Base-by-base conservation (phyloP, 2,113 vertebrate genomes). In the Phocoena phocoena region DNA sequence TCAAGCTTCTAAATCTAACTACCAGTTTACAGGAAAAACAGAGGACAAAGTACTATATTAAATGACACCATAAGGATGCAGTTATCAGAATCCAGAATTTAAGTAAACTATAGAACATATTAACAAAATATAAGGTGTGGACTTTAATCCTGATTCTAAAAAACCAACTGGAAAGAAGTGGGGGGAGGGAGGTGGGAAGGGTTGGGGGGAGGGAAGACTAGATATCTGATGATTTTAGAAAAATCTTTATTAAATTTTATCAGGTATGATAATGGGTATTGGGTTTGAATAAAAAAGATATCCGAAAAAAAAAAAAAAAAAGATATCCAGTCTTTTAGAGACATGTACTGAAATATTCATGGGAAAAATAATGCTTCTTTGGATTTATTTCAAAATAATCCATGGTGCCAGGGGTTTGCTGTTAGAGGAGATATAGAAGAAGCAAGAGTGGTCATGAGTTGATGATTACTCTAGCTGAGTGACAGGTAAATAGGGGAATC, bases 21-120 rank as follows among this genome's bases (percentile, higher is more conserved):
- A 44, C 36, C 33, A 82, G 41, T 96, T 90, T 74, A 79, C 17
- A 79, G 79, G 11, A 67, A 93, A 89, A 88, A 93, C 10, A 41
- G 25, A 44, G 8, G 12, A n/a, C 33, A 70, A 15, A 79, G 33
- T 26, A 62, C 41, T 80, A 36, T 13, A 63, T 80, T 71, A 95
- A 71, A 86, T 23, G 74, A 63, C 18, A 80, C 73, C 11, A 14
- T 65, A 15, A 80, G 1, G 5, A 86, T 55, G 8, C 21, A 86
- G n/a, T 63, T 36, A 91, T 80, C 53, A n/a, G n/a, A 95, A 92
- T 86, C n/a, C 55, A 95, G 44, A 87, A 73, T 63, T 92, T 63
- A 86, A n/a, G 26, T 53, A 86, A 91, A 86, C 71, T 85, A 41
- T 11, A 89, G 14, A n/a, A 71, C 28, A 38, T 55, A 79, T 76